Conservation (phyloP, 1,140 invertebrate genomes). For the Acyrthosiphon pisum region DNA sequence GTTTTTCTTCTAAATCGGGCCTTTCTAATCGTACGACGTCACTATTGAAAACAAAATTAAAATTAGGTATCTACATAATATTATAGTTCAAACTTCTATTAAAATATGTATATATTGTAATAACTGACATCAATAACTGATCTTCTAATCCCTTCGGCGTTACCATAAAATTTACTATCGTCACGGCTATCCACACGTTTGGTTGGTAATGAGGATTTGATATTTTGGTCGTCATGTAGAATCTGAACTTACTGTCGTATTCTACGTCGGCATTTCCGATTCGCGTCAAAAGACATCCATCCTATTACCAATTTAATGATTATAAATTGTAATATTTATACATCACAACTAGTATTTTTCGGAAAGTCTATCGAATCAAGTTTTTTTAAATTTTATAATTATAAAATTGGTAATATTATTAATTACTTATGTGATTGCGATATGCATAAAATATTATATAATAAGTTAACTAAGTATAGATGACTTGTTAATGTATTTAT, state of each 20-base stretch:
- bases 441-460: background rate
- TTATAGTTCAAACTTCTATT: background rate
- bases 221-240: slow-evolving; percentile 90
- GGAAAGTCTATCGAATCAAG: background rate
- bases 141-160: slow-evolving; percentile 90
- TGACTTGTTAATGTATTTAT: background rate
- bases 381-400: background rate
- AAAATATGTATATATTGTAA: background rate
- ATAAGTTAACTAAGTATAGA: background rate
- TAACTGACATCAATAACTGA: slow-evolving; percentile 72
- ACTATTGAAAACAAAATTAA: slow-evolving; percentile 64
- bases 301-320: background rate
- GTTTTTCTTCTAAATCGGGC: slow-evolving; percentile 81
- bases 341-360: background rate
- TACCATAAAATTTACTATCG: slow-evolving; percentile 94
- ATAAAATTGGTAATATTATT: background rate
- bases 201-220: slow-evolving; percentile 91
- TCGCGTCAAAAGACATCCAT: slow-evolving; percentile 79
- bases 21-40: slow-evolving; percentile 85
- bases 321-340: background rate
- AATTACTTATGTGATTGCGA: background rate
- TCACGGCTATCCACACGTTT: slow-evolving; percentile 76
- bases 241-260: slow-evolving; percentile 83
- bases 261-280: slow-evolving; percentile 82
- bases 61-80: background rate